Evolutionary conservation across 1,140 invertebrate genomes (phyloP).

Genomic region (Psilanteris sp.): DNA sequence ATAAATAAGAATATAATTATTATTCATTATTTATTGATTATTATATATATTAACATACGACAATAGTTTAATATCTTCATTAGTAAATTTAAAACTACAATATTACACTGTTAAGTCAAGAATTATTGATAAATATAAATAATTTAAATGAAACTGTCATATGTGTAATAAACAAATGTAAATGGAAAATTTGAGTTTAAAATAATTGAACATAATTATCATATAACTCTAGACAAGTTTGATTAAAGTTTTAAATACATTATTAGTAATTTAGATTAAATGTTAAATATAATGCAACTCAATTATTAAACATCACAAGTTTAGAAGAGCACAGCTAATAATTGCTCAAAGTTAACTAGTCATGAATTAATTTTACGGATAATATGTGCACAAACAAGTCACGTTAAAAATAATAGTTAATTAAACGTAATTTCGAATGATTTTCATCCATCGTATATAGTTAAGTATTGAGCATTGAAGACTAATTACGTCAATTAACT

Average conservation of each 20-base stretch:
- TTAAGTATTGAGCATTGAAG: not conserved
- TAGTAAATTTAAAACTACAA: too few species aligned
- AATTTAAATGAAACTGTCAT: too few species aligned
- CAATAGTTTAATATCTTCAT: too few species aligned
- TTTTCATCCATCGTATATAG: constrained; percentile 5
- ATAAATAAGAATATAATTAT: too few species aligned
- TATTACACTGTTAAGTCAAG: too few species aligned
- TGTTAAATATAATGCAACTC: not conserved
- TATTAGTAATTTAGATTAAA: constrained; percentile 9
- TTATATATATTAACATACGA: too few species aligned
- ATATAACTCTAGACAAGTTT: not conserved
- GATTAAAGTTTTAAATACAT: constrained; percentile 2
- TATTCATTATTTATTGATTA: too few species aligned
- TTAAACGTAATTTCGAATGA: not conserved
- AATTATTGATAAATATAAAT: too few species aligned
- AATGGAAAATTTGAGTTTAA: not conserved
- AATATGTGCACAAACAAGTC: constrained; percentile 1
- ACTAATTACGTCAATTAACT: constrained; percentile 12
- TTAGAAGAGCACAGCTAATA: constrained; percentile 6
- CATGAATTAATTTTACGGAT: constrained; percentile 1
- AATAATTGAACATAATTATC: not conserved
- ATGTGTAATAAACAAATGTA: too few species aligned
- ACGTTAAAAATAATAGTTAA: not conserved
- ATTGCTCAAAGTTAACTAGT: constrained; percentile 5
- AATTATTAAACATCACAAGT: not conserved